Conservation (phyloP, 2,113 vertebrate genomes). For the Prunella fulvescens region DNA sequence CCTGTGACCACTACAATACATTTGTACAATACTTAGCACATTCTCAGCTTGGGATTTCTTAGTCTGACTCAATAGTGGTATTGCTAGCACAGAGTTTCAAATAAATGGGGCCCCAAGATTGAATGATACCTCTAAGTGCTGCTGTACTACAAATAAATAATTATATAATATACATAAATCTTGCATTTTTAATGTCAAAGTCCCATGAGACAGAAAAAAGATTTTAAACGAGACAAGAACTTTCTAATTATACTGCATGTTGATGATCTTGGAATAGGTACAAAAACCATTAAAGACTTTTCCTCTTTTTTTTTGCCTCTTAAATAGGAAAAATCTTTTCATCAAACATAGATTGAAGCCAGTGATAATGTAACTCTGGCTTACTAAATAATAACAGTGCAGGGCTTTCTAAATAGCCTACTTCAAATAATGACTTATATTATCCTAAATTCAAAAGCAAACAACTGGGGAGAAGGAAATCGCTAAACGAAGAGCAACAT, state of each 20-base stretch:
- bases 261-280: conserved; percentile 69
- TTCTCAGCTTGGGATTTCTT: conserved; percentile 3
- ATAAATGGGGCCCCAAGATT: conserved; percentile 35
- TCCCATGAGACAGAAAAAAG: conserved; percentile 59
- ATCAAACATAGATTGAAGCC: conserved; percentile 67
- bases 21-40: background rate
- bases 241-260: conserved; percentile 65
- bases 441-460: conserved; percentile 67
- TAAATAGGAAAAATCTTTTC: conserved; percentile 70
- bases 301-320: conserved; percentile 43
- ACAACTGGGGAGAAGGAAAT: conserved; percentile 60
- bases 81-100: background rate
- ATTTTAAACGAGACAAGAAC: conserved; percentile 65
- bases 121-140: conserved; percentile 47
- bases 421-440: conserved; percentile 68
- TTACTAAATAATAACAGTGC: conserved; percentile 66
- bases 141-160: conserved; percentile 59
- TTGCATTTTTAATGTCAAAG: conserved; percentile 51
- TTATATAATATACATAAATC: conserved; percentile 61
- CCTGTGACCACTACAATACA: background rate
- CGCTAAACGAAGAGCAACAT: conserved; percentile 42
- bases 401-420: conserved; percentile 62
- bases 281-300: conserved; percentile 67
- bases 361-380: conserved; percentile 63
- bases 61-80: background rate